Percentiles rank a stretch among this genome's conserved stretches.
Evolutionary conservation across 2,797 vertebrate species (phyloP).

Genomic region (Knipowitschia caucasica): DNA sequence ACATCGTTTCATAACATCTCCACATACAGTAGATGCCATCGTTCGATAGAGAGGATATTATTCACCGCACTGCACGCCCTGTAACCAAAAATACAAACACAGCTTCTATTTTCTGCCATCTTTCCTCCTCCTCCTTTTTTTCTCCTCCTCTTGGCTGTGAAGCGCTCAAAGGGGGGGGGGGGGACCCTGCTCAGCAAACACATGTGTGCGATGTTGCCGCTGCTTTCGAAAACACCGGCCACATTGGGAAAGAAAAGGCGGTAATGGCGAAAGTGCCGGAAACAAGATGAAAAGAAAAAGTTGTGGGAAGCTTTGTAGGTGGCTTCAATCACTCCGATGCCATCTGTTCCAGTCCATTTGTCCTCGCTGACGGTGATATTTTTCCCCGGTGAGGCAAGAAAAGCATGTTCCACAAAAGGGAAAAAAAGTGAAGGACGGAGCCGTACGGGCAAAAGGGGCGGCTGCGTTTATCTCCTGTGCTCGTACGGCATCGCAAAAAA

Average conservation of each 20-base stretch:
- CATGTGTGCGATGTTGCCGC: conserved; percentile 35
- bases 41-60: no score
- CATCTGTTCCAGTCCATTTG: conserved; percentile 71
- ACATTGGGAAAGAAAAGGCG: conserved; percentile 31
- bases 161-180: conserved; percentile 53
- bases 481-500: conserved; percentile 4
- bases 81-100: background rate
- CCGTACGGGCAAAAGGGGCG: conserved; percentile 14
- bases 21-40: background rate
- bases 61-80: background rate
- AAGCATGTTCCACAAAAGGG: conserved; percentile 33
- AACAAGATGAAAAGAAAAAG: conserved; percentile 24
- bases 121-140: conserved; percentile 20
- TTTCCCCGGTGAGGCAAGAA: conserved; percentile 55
- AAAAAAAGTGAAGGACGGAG: conserved; percentile 35
- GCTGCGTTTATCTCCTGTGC: conserved; percentile 16
- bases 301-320: conserved; percentile 66
- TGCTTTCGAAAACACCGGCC: conserved; percentile 36
- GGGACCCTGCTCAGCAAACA: conserved; percentile 58
- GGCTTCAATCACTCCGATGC: conserved; percentile 68
- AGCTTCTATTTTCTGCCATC: conserved; percentile 13
- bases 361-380: conserved; percentile 55
- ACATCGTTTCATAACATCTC: no score
- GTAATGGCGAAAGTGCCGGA: conserved; percentile 22
- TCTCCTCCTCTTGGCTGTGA: conserved; percentile 60